Percentiles rank a stretch among this genome's conserved stretches.
phyloP scores from a whole-genome alignment of 1,140 invertebrate genomes.

The Neuroterus valhalla region DNA sequence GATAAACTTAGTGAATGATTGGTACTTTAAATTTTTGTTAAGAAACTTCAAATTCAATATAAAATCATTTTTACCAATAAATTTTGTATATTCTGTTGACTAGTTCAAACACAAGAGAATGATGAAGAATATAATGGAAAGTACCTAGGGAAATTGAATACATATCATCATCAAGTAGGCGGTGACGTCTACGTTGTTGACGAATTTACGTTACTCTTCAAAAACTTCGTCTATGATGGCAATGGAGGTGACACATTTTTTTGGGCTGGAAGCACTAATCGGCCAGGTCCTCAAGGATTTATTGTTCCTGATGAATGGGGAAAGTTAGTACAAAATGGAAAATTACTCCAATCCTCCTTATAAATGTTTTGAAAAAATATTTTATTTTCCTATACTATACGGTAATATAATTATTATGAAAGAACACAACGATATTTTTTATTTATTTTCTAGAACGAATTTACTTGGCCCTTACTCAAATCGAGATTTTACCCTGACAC shows the following conservation, averaged over 20 bases:
- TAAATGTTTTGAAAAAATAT: neutral
- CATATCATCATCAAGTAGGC: constrained; percentile 92
- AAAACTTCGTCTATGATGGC: constrained; percentile 93
- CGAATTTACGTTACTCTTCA: constrained; percentile 87
- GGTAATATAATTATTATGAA: neutral
- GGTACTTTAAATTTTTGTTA: neutral
- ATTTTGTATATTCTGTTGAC: constrained; percentile 9
- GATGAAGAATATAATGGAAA: constrained; percentile 87
- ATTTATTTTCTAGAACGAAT: constrained; percentile 83
- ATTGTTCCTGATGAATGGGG: constrained; percentile 92
- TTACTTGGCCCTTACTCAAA: constrained; percentile 90
- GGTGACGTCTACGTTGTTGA: constrained; percentile 94
- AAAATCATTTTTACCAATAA: neutral
- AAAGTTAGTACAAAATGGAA: constrained; percentile 79
- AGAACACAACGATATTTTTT: neutral
- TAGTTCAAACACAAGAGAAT: constrained; percentile 70
- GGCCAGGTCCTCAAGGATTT: constrained; percentile 92
- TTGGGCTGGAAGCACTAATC: constrained; percentile 90
- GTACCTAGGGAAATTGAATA: constrained; percentile 89
- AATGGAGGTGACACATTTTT: constrained; percentile 94
- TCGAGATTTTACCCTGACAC: constrained; percentile 87
- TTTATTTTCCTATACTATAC: neutral
- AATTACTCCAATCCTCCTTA: neutral
- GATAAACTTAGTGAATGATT: neutral
- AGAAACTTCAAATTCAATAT: neutral